phyloP scores from a whole-genome alignment of 1,140 invertebrate species.

The Zaprionus lachaisei region DNA sequence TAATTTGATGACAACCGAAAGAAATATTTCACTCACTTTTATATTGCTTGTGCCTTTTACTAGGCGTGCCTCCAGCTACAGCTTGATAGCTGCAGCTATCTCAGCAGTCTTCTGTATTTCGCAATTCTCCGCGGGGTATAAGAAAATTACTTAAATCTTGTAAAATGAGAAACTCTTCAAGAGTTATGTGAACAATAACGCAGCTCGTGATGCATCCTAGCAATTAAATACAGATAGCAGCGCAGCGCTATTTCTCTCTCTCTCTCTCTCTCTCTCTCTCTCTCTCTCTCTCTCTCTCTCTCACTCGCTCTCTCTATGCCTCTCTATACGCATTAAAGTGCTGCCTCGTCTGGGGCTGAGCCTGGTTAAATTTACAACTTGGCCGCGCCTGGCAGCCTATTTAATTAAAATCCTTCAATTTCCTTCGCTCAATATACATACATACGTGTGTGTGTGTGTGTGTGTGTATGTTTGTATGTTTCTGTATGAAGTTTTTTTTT shows the following conservation, averaged over 20 bases:
- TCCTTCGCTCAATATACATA: constrained; percentile 23
- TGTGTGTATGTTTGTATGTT: constrained; percentile 18
- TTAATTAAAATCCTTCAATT: constrained; percentile 82
- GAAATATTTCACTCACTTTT: too few species aligned
- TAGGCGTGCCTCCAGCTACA: too few species aligned
- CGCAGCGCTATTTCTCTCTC: background rate
- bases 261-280: background rate
- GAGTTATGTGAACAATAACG: constrained; percentile 48
- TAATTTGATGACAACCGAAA: too few species aligned
- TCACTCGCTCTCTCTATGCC: too few species aligned
- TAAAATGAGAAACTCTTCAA: constrained; percentile 33
- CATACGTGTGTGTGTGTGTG: background rate
- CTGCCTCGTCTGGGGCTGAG: background rate
- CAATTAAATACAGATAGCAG: constrained; percentile 32
- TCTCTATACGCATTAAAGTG: constrained; percentile 6
- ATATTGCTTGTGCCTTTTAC: too few species aligned
- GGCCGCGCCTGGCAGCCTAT: constrained; percentile 56
- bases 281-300: too few species aligned
- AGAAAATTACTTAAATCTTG: background rate
- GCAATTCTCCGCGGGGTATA: background rate
- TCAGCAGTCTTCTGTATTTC: background rate
- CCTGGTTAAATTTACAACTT: constrained; percentile 44
- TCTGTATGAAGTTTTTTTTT: constrained; percentile 8
- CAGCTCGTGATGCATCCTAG: constrained; percentile 39
- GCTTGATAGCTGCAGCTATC: too few species aligned